These are phyloP conservation scores for Anableps anableps DNA, from an alignment of 2,797 vertebrate species.

Conservation along the genomic window DNA sequence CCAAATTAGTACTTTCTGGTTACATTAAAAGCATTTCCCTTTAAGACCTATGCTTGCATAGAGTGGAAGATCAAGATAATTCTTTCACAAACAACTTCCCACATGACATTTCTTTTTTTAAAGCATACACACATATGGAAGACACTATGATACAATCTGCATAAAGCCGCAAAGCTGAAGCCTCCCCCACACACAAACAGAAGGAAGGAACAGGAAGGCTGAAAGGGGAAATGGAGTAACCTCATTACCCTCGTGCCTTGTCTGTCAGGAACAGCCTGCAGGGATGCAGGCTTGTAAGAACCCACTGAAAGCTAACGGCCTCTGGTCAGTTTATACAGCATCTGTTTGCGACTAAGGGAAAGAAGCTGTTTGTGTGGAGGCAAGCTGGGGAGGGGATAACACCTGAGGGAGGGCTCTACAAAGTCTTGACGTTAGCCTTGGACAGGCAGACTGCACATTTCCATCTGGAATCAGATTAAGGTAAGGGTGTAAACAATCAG, in stretches of 20 bases:
- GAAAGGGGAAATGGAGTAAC: constrained; percentile 73
- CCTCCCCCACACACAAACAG: constrained; percentile 32
- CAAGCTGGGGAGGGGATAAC: constrained; percentile 16
- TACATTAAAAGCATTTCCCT: neutral
- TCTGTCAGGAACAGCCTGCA: constrained; percentile 75
- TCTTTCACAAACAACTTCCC: neutral
- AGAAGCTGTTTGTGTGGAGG: constrained; percentile 51
- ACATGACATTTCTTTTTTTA: constrained; percentile 7
- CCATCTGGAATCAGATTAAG: constrained; percentile 63
- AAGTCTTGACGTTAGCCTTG: constrained; percentile 33
- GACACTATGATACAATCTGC: constrained; percentile 17
- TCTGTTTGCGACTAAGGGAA: constrained; percentile 43
- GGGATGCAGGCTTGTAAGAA: constrained; percentile 57
- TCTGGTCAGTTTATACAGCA: constrained; percentile 58
- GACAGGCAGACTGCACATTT: constrained; percentile 42
- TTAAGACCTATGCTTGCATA: neutral
- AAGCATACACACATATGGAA: constrained; percentile 18
- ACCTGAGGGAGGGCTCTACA: constrained; percentile 50
- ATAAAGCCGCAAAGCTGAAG: constrained; percentile 26
- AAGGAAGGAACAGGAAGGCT: constrained; percentile 63
- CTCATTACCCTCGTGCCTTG: constrained; percentile 71
- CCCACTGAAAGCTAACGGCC: constrained; percentile 43
- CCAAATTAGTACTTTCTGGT: neutral
- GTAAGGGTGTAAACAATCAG: constrained; percentile 66
- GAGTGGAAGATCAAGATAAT: neutral